Conservation (phyloP, 2,113 vertebrate species). For the Dipodomys merriami region DNA sequence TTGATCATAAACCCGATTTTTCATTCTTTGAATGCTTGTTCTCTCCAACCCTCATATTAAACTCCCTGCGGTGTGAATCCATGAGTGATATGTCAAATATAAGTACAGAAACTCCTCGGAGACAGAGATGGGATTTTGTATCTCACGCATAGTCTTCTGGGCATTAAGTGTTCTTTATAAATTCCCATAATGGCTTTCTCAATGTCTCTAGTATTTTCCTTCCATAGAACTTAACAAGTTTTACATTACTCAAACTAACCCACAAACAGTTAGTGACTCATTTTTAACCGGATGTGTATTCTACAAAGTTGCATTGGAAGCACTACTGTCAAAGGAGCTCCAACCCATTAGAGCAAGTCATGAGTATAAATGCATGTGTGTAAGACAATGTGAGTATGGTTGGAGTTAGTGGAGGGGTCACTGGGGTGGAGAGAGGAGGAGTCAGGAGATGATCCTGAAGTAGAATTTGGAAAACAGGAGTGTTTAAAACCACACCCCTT, state of each 20-base stretch:
- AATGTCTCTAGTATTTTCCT: slow-evolving; percentile 43
- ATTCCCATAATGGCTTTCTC: slow-evolving; percentile 54
- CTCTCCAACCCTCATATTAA: slow-evolving; percentile 74
- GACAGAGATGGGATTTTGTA: slow-evolving; percentile 51
- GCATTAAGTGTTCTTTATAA: slow-evolving; percentile 67
- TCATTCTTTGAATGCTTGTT: slow-evolving; percentile 75
- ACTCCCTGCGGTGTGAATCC: slow-evolving; percentile 66
- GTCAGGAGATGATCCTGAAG: neutral
- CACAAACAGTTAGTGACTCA: neutral
- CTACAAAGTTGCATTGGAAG: neutral
- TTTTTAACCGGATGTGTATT: neutral
- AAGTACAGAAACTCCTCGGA: slow-evolving; percentile 68
- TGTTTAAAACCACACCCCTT: neutral
- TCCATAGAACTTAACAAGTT: slow-evolving; percentile 34
- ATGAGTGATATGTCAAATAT: slow-evolving; percentile 60
- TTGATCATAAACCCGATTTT: slow-evolving; percentile 74
- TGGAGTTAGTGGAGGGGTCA: neutral
- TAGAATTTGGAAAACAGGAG: neutral
- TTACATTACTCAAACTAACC: slow-evolving; percentile 51
- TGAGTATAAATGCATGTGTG: neutral
- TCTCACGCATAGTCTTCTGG: slow-evolving; percentile 54
- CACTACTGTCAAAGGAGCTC: neutral
- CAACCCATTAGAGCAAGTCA: neutral
- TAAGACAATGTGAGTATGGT: neutral
- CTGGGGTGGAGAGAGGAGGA: neutral